phyloP scores from a whole-genome alignment of 2,113 vertebrate genomes.

The Amphiprion percula region DNA sequence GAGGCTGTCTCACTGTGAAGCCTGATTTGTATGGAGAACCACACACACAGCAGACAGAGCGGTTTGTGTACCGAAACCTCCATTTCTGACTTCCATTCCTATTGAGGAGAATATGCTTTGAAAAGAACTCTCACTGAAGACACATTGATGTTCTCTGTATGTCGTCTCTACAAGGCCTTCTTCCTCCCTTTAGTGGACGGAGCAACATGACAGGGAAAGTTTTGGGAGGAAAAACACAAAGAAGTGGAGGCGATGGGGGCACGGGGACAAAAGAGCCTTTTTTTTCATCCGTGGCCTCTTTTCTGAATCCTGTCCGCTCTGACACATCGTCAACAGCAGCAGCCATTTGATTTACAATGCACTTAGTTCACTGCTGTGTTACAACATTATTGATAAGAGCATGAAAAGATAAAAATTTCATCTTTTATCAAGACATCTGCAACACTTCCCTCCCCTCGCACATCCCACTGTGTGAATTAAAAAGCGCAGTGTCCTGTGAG shows the following conservation, averaged over 20 bases:
- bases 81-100: slow-evolving; percentile 15
- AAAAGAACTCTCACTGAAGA: slow-evolving; percentile 18
- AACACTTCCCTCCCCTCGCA: background rate
- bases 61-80: background rate
- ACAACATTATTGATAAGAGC: background rate
- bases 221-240: background rate
- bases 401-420: background rate
- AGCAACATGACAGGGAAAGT: background rate
- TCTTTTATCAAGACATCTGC: background rate
- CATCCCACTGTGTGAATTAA: background rate
- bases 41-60: background rate
- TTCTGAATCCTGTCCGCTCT: background rate
- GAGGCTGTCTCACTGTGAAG: background rate
- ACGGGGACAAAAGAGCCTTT: background rate
- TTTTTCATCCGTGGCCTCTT: background rate
- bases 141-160: slow-evolving; percentile 1
- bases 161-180: background rate
- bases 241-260: background rate
- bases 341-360: background rate
- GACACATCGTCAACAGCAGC: slow-evolving; percentile 3
- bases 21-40: background rate
- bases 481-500: background rate
- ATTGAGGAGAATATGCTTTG: slow-evolving; percentile 19
- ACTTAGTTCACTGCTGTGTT: background rate
- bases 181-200: background rate